phyloP scores from a whole-genome alignment of 1,140 invertebrate genomes.

The Ips nitidus region DNA sequence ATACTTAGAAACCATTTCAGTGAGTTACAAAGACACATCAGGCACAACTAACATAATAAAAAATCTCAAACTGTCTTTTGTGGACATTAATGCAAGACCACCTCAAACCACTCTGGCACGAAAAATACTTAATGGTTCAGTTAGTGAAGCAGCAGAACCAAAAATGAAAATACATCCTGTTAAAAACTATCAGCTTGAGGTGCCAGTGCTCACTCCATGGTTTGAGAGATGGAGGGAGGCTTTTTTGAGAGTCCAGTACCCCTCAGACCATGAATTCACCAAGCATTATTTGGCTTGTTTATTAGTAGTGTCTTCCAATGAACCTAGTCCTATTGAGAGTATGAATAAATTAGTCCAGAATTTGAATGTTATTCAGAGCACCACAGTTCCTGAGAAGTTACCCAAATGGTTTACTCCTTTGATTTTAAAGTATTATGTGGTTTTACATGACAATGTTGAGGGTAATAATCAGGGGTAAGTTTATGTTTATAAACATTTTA shows the following conservation, averaged over 20 bases:
- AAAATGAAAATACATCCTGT: constrained; percentile 59
- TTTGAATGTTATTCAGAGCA: constrained; percentile 75
- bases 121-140: constrained; percentile 86
- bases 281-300: constrained; percentile 91
- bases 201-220: constrained; percentile 85
- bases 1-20: constrained; percentile 55
- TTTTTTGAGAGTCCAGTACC: constrained; percentile 85
- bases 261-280: constrained; percentile 93
- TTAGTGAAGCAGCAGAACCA: constrained; percentile 70
- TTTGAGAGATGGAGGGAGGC: constrained; percentile 94
- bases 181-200: constrained; percentile 59
- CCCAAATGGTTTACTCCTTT: constrained; percentile 90
- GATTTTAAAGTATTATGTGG: constrained; percentile 85
- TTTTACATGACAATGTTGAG: constrained; percentile 57
- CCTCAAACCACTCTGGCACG: constrained; percentile 80
- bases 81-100: constrained; percentile 78
- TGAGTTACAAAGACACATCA: constrained; percentile 80
- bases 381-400: constrained; percentile 68
- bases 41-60: constrained; percentile 71
- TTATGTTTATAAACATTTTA: background rate
- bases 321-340: constrained; percentile 77
- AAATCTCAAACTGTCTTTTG: constrained; percentile 78
- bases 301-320: constrained; percentile 80
- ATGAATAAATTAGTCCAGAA: constrained; percentile 76
- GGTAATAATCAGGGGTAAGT: constrained; percentile 34